These are phyloP conservation scores for Zaprionus capensis DNA, from an alignment of 1,140 invertebrate genomes.

Conservation along the genomic window DNA sequence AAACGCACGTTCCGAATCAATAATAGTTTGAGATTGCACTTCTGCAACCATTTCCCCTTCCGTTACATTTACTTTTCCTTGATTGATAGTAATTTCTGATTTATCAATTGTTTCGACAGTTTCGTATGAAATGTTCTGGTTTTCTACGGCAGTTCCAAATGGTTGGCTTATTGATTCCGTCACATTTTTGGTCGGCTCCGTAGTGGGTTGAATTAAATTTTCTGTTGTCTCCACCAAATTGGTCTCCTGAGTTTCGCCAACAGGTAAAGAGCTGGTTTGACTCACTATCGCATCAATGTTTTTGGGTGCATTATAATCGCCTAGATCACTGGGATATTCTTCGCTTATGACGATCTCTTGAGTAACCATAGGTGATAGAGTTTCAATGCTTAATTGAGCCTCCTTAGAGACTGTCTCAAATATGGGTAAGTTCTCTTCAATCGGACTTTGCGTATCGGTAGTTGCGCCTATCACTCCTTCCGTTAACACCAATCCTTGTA, in stretches of 20 bases:
- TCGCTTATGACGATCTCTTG: slow-evolving; percentile 49
- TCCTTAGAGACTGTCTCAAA: slow-evolving; percentile 41
- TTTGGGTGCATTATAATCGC: slow-evolving; percentile 9
- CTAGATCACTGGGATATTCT: slow-evolving; percentile 18
- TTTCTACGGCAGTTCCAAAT: slow-evolving; percentile 38
- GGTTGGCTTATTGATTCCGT: slow-evolving; percentile 39
- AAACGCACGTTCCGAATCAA: slow-evolving; percentile 52
- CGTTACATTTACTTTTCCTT: slow-evolving; percentile 55
- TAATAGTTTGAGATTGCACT: slow-evolving; percentile 43
- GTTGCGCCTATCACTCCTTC: slow-evolving; percentile 49
- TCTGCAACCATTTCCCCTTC: slow-evolving; percentile 79
- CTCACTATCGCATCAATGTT: slow-evolving; percentile 23
- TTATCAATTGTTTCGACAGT: slow-evolving; percentile 16
- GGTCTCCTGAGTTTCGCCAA: slow-evolving; percentile 56
- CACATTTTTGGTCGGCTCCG: slow-evolving; percentile 41
- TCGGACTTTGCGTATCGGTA: slow-evolving; percentile 67
- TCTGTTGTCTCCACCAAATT: slow-evolving; percentile 46
- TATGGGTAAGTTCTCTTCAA: slow-evolving; percentile 46
- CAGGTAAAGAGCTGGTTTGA: slow-evolving; percentile 40
- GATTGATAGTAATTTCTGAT: neutral
- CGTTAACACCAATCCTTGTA: slow-evolving; percentile 42
- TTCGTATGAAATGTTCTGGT: slow-evolving; percentile 51
- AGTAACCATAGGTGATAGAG: slow-evolving; percentile 43
- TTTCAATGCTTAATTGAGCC: slow-evolving; percentile 41
- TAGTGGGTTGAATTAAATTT: slow-evolving; percentile 21